Conservation (phyloP, 64 coral and sea anemone genomes). For the Montipora cactus region DNA sequence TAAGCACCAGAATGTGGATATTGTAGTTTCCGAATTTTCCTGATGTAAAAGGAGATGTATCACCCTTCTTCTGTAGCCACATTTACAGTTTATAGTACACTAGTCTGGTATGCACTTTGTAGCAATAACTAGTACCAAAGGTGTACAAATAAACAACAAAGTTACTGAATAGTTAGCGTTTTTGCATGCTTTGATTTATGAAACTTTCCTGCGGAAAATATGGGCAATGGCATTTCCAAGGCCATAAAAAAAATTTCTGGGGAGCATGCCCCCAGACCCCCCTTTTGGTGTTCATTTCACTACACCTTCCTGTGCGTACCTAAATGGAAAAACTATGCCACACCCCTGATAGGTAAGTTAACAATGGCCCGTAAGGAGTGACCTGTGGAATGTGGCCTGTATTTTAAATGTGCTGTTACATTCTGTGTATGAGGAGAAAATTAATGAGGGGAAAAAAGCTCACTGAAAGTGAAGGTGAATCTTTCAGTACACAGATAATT, state of each 20-base stretch:
- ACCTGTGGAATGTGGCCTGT: too few species aligned
- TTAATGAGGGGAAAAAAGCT: too few species aligned
- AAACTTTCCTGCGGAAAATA: background rate
- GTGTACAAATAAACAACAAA: background rate
- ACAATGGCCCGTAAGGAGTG: too few species aligned
- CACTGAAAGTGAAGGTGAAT: too few species aligned
- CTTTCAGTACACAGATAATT: too few species aligned
- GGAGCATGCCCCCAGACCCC: background rate
- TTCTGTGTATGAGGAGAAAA: too few species aligned
- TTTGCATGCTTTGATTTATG: too few species aligned
- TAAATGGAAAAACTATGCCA: conserved; percentile 1
- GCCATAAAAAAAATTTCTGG: background rate
- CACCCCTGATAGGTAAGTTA: background rate
- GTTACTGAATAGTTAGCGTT: background rate
- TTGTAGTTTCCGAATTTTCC: background rate
- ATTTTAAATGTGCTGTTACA: too few species aligned
- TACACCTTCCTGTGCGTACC: conserved; percentile 3
- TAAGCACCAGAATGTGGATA: too few species aligned
- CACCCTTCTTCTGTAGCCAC: background rate
- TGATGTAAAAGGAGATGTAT: background rate
- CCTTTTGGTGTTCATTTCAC: background rate
- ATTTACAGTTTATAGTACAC: background rate
- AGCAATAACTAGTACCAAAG: background rate
- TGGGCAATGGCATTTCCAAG: background rate
- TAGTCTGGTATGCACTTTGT: background rate